Percentiles rank a stretch among this genome's conserved stretches.
These are phyloP conservation scores for Dinocampus coccinellae DNA, from an alignment of 2,888 invertebrate species.

Conservation along the genomic window DNA sequence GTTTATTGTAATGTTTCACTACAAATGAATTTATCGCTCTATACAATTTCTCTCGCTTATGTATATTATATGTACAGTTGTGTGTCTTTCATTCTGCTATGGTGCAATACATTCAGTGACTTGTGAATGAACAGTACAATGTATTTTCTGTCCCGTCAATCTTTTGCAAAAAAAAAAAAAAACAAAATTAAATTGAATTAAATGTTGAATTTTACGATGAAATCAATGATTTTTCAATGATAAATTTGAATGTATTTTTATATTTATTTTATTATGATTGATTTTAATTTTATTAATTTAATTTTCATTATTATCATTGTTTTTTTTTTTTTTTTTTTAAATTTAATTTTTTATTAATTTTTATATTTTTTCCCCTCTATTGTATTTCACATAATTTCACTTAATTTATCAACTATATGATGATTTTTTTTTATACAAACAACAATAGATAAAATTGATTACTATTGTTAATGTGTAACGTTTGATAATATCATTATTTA, in stretches of 20 bases:
- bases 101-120: slow-evolving; percentile 34
- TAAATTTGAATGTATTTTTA: no score
- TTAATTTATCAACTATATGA: no score
- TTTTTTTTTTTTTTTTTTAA: slow-evolving; percentile 8
- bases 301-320: slow-evolving; percentile 4
- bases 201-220: slow-evolving; percentile 27
- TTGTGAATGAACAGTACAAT: slow-evolving; percentile 37
- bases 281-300: no score
- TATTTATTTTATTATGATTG: no score
- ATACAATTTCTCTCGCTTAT: slow-evolving; percentile 5
- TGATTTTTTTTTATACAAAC: no score
- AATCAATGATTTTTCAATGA: slow-evolving; percentile 37
- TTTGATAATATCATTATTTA: no score
- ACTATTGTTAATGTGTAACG: no score
- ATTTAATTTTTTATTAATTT: no score
- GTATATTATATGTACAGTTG: not conserved
- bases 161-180: slow-evolving; percentile 30
- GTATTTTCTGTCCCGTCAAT: slow-evolving; percentile 31
- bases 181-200: no score
- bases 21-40: slow-evolving; percentile 36
- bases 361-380: no score
- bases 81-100: not conserved
- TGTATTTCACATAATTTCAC: no score
- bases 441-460: not conserved
- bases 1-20: slow-evolving; percentile 35